Evolutionary conservation across 2,797 vertebrate genomes (phyloP).

Genomic region (Mergus octosetaceus): DNA sequence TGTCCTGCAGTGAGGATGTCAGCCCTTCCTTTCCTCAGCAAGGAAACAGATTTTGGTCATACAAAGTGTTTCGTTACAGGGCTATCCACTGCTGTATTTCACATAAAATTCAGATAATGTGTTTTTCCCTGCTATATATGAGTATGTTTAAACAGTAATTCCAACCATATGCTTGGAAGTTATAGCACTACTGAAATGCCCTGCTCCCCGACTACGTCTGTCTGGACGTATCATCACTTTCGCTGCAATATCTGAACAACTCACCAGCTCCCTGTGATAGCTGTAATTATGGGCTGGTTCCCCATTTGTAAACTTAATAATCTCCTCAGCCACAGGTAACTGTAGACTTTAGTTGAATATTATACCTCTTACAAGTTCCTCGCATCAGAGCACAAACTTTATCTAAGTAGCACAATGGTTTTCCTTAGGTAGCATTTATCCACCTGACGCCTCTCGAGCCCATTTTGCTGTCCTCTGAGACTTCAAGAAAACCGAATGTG

Average conservation of each 20-base stretch:
- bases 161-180: background rate
- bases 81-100: background rate
- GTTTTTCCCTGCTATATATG: fast-evolving
- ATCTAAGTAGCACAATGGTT: background rate
- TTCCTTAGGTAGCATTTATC: background rate
- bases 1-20: background rate
- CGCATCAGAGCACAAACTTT: background rate
- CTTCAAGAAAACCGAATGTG: background rate
- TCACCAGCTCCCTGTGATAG: background rate
- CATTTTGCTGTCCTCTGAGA: background rate
- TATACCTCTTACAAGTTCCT: background rate
- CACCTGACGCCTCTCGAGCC: background rate
- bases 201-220: fast-evolving
- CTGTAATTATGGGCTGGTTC: background rate
- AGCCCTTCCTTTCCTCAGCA: background rate
- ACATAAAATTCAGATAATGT: background rate
- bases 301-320: background rate
- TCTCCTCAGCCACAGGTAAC: background rate
- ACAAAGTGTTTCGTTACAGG: background rate
- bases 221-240: background rate
- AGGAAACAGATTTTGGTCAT: background rate
- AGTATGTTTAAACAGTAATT: background rate
- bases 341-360: background rate
- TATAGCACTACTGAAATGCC: background rate
- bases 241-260: background rate